Evolutionary conservation across 2,888 invertebrate species (phyloP).

Genomic region (Mamestra brassicae): DNA sequence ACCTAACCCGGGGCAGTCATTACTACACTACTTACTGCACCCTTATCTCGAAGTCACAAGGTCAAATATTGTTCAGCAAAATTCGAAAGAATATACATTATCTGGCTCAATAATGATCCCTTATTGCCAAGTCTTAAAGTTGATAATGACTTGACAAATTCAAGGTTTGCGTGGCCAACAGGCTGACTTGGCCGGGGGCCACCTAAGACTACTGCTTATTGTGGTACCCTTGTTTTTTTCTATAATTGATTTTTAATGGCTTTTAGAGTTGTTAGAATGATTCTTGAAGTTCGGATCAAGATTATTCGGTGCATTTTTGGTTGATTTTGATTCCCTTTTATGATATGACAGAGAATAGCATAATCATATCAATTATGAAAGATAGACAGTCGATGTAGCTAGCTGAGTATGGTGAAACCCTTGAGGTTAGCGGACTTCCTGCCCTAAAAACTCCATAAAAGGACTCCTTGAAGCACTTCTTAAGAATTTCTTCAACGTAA

Average conservation of each 20-base stretch:
- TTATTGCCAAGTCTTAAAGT: constrained; percentile 45
- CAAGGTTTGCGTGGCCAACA: constrained; percentile 15
- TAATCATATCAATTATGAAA: constrained; percentile 7
- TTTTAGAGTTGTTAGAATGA: constrained; percentile 65
- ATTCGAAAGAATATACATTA: constrained; percentile 32
- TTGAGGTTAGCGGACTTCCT: background rate
- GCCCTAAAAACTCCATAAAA: background rate
- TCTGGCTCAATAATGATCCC: constrained; percentile 8
- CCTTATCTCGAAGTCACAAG: constrained; percentile 49
- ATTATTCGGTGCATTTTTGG: constrained; percentile 45
- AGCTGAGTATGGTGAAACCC: background rate
- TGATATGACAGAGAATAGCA: constrained; percentile 11
- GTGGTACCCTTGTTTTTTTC: constrained; percentile 65
- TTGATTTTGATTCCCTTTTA: constrained; percentile 44
- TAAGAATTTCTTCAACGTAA: background rate
- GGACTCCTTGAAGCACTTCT: too few species aligned
- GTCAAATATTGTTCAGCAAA: constrained; percentile 30
- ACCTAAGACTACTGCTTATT: constrained; percentile 69
- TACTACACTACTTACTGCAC: constrained; percentile 40
- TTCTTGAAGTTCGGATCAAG: constrained; percentile 59
- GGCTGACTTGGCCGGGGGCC: constrained; percentile 62
- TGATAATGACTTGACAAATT: constrained; percentile 47
- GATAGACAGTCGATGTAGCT: background rate
- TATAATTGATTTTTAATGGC: constrained; percentile 75
- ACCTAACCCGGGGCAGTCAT: constrained; percentile 66